phyloP scores from a whole-genome alignment of 2,797 vertebrate genomes.

The Rhinophrynus dorsalis region DNA sequence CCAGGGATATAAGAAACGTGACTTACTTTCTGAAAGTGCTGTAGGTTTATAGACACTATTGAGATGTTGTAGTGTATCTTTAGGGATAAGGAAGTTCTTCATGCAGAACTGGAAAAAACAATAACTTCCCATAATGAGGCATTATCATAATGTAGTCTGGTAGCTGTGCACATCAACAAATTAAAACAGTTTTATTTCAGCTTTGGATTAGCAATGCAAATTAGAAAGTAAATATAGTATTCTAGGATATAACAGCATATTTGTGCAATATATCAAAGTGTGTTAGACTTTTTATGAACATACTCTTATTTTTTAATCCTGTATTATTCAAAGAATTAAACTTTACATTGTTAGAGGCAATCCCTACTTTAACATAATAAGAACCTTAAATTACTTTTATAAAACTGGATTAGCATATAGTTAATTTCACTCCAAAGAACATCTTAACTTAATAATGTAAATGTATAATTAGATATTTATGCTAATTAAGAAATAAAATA shows the following conservation, averaged over 20 bases:
- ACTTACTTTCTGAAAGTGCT: slow-evolving; percentile 4
- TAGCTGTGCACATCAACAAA: slow-evolving; percentile 35
- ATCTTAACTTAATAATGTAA: too few relatives aligned
- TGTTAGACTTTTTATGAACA: too few relatives aligned
- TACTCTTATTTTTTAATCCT: too few relatives aligned
- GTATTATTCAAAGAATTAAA: too few relatives aligned
- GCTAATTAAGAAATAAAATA: too few relatives aligned
- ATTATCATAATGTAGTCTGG: slow-evolving; percentile 15
- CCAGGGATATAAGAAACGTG: not conserved
- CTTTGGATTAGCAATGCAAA: slow-evolving; percentile 52
- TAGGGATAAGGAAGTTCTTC: slow-evolving; percentile 19
- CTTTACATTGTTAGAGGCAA: too few relatives aligned
- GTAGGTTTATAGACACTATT: not conserved
- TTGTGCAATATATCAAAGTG: too few relatives aligned
- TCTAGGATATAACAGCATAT: slow-evolving; percentile 26
- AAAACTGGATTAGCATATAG: too few relatives aligned
- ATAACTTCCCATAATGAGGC: slow-evolving; percentile 8
- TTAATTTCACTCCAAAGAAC: too few relatives aligned
- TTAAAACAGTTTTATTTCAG: slow-evolving; percentile 36
- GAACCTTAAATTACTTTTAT: too few relatives aligned
- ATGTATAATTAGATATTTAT: too few relatives aligned
- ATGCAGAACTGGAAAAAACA: slow-evolving; percentile 23
- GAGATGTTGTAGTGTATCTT: not conserved
- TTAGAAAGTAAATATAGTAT: slow-evolving; percentile 42
- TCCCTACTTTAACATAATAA: too few relatives aligned